Evolutionary conservation across 2,797 vertebrate species (phyloP).

Genomic region (Pseudochromis fuscus): DNA sequence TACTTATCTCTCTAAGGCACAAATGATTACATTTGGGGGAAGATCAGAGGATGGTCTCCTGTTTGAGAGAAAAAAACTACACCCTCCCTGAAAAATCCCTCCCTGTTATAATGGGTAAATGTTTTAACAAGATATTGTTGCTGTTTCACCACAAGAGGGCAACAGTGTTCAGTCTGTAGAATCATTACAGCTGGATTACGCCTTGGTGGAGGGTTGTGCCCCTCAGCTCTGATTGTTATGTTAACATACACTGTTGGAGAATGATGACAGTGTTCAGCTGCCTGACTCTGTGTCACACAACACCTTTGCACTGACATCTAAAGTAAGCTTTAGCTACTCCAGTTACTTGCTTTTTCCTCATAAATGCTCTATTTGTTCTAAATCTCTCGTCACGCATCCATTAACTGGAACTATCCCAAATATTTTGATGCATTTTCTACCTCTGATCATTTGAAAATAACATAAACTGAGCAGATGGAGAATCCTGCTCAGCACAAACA

Average conservation of each 20-base stretch:
- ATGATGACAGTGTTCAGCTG: not conserved
- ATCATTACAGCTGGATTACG: no score
- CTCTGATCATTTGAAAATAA: constrained; percentile 18
- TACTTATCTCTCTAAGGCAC: no score
- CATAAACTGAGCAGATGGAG: constrained; percentile 24
- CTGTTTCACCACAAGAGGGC: no score
- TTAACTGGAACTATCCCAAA: not conserved
- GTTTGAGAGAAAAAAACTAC: no score
- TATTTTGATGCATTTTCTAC: constrained; percentile 14
- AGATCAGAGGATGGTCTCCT: no score
- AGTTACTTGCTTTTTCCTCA: not conserved
- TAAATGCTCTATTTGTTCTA: not conserved
- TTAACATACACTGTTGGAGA: not conserved
- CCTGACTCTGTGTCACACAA: not conserved
- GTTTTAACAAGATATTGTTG: no score
- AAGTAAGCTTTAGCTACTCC: not conserved
- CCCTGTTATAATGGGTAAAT: no score
- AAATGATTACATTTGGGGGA: no score
- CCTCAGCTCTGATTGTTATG: not conserved
- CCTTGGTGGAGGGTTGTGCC: no score
- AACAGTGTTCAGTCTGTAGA: no score
- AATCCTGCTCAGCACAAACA: constrained; percentile 19
- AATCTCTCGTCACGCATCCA: not conserved
- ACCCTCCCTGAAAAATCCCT: no score
- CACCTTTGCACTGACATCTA: not conserved